Evolutionary conservation across 2,797 vertebrate genomes (phyloP).

Genomic region (Heterohyrax brucei): DNA sequence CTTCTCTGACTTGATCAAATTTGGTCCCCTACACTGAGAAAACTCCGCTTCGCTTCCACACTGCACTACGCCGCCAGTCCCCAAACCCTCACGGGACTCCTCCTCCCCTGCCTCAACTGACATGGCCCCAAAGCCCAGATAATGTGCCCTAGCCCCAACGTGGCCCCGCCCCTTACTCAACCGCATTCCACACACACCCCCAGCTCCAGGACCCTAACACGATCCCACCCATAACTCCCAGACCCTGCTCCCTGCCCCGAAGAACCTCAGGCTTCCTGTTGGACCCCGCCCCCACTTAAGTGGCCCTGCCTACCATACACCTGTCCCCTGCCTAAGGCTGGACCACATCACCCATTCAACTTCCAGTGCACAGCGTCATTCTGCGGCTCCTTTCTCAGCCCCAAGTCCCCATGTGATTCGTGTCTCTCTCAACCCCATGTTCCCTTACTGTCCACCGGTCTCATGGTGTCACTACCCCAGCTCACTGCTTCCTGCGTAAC

Average conservation of each 20-base stretch:
- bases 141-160: neutral
- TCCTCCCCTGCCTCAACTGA: too few species aligned
- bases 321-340: too few species aligned
- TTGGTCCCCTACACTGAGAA: neutral
- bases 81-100: neutral
- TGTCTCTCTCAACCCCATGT: neutral
- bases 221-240: neutral
- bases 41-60: neutral
- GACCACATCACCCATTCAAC: neutral
- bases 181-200: too few species aligned
- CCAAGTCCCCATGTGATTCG: neutral
- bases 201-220: neutral
- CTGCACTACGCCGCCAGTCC: neutral
- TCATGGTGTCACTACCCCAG: neutral
- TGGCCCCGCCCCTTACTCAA: too few species aligned
- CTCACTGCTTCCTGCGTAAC: neutral
- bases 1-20: neutral
- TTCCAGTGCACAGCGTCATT: neutral
- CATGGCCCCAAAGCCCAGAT: too few species aligned
- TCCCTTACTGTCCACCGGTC: neutral
- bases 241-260: neutral
- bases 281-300: neutral
- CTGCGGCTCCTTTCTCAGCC: neutral
- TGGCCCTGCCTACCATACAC: neutral
- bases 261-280: neutral